Base-by-base conservation (phyloP, 2,113 vertebrate species). In the Puntigrus tetrazona region DNA sequence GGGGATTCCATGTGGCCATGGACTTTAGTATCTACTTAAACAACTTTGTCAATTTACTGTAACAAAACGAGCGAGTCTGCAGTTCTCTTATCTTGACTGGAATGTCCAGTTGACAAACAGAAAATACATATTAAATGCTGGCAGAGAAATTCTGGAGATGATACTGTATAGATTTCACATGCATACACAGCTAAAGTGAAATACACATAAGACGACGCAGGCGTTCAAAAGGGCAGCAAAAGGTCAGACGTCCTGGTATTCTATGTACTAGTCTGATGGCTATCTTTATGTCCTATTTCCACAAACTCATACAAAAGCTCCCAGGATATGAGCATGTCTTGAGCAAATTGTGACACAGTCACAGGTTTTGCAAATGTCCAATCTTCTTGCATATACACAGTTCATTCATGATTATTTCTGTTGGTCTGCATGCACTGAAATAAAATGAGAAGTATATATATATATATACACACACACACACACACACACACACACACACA, bases 221-320 rank as follows among this genome's bases (percentile, higher is more conserved):
- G 77, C 20, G 3, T 41, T 38, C 36, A 73, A 43, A 29, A 52
- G 31, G 45, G 5, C 43, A 78, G 29, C 7, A 52, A 83, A 41
- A 73, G 41, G 70, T 78, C 75, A 63, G 29, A 18, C 34, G 22
- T 86, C 29, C 72, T 76, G 47, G 38, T 75, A 50, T 59, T 52
- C 31, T n/a, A 27, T 77, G 41, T 13, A 47, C 73, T 27, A 10
- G 43, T 65, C 41, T 65, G 29, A 84, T 77, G 73, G 73, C 38
- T 77, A 50, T 75, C 57, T 77, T 65, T 38, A 63, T 34, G 20
- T 34, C 14, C 14, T 38, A 67, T 75, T 77, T 27, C 38, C 59
- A 27, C 50, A 65, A 67, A 83, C 74, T 78, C 16, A 67, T 7
- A 65, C 36, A 65, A 45, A 79, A 80, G 78, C 78, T 45, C 10